These are phyloP conservation scores for Silurus aristotelis DNA, from an alignment of 2,797 vertebrate species.

Conservation along the genomic window DNA sequence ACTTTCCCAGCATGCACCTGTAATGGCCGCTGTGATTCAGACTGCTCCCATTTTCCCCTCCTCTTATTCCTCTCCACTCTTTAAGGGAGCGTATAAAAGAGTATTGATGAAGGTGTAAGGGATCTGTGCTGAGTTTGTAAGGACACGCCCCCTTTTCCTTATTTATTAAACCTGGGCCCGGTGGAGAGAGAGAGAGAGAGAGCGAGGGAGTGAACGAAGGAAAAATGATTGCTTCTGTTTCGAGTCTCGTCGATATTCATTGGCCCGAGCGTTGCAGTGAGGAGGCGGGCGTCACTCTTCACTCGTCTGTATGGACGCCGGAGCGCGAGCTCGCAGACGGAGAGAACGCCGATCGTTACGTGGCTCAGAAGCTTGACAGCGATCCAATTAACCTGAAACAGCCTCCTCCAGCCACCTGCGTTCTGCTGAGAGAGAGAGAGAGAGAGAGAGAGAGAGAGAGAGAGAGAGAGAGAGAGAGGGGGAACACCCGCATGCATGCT, in stretches of 20 bases:
- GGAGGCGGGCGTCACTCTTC: constrained; percentile 60
- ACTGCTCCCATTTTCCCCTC: constrained; percentile 18
- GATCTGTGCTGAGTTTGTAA: constrained; percentile 5
- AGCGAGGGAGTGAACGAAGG: no score
- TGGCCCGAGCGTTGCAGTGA: constrained; percentile 54
- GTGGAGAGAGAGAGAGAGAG: constrained; percentile 65
- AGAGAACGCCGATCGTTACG: constrained; percentile 68
- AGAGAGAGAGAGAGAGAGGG: constrained; percentile 24
- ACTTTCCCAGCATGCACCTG: constrained; percentile 62
- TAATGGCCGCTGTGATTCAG: constrained; percentile 50
- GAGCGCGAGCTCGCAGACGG: constrained; percentile 51
- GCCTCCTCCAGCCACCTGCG: constrained; percentile 47
- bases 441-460: constrained; percentile 23
- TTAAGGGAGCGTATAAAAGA: constrained; percentile 26
- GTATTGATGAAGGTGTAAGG: constrained; percentile 53
- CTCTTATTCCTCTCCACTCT: constrained; percentile 2
- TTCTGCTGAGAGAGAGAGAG: constrained; percentile 38
- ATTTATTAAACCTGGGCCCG: constrained; percentile 56
- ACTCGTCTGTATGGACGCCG: constrained; percentile 61
- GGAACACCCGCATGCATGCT: constrained; percentile 17
- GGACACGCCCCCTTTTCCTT: constrained; percentile 9
- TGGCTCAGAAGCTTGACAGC: constrained; percentile 64
- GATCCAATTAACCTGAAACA: constrained; percentile 71
- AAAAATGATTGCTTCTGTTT: constrained; percentile 76
- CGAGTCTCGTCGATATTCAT: constrained; percentile 74